Evolutionary conservation across 2,797 vertebrate genomes (phyloP), one percentile per base, ranked within the genome.

Genomic region (Enteromius paludinosus): DNA sequence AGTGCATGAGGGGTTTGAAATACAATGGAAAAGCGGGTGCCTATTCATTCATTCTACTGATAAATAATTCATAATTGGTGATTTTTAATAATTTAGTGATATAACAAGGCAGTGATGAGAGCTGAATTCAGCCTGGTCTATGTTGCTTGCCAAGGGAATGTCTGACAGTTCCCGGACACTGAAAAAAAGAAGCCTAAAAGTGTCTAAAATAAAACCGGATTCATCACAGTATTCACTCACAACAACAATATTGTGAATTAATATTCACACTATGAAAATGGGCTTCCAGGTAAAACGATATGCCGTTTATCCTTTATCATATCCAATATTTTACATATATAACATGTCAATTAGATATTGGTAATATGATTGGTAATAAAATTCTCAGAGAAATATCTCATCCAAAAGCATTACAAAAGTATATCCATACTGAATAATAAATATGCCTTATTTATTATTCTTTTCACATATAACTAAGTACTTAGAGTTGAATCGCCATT

Each of bases 21-120:
- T 75, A 83, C 88, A 85, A 83, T 83, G 83, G 78, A 89, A 82
- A 77, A 5, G 56, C 45, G 47, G 38, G 17, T 61, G 47, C 81
- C 66, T 74, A 86, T 82, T 82, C 83, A 84, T 90, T 87, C 38
- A 41, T 87, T 90, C 88, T 85, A 84, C 84, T 81, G 69, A 73
- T 94, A 87, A 91, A 93, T 93, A 87, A 94, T 94, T 92, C 86
- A 94, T 83, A 72, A 18, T 64, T 84, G 47, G 83, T 84, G 82
- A 79, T 87, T 91, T 82, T 94, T 62, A 93, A 94, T 95, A 91
- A 94, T 95, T 92, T 88, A 94, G 85, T 83, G 86, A 85, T 90
- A 93, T 93, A 90, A 93, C 90, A 92, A 90, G 87, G 91, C 91
- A 87, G 56, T 83, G 86, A 90, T 79, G 83, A 86, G 88, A 84